Evolutionary conservation across 2,888 invertebrate genomes (phyloP).

Genomic region (Aphodius sticticus): DNA sequence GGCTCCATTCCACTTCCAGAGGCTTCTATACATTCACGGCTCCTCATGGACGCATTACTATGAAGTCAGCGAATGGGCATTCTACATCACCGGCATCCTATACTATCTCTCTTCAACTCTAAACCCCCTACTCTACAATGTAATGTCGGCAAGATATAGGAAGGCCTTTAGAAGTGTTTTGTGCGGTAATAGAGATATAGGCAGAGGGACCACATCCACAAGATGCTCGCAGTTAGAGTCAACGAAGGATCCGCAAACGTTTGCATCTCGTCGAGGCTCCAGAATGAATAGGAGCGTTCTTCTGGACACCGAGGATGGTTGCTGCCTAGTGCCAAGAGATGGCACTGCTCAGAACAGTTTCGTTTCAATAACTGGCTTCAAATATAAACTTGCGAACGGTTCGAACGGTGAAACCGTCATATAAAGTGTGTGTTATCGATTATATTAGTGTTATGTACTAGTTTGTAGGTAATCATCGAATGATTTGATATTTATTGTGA

Average conservation of each 20-base stretch:
- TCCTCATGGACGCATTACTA: slow-evolving; percentile 67
- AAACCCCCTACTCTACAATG: slow-evolving; percentile 87
- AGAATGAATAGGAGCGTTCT: slow-evolving; percentile 9
- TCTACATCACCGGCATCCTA: slow-evolving; percentile 79
- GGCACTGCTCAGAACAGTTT: slow-evolving; percentile 4
- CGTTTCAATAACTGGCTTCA: not conserved
- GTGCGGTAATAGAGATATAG: slow-evolving; percentile 64
- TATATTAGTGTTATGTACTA: not conserved
- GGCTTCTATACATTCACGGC: slow-evolving; percentile 83
- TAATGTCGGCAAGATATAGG: slow-evolving; percentile 80
- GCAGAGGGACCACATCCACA: slow-evolving; percentile 57
- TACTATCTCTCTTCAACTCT: slow-evolving; percentile 83
- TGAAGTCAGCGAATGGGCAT: slow-evolving; percentile 79
- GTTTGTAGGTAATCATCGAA: not conserved
- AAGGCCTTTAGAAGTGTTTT: slow-evolving; percentile 80
- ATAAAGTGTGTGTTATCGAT: not conserved
- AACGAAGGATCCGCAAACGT: not conserved
- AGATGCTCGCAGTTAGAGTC: slow-evolving; percentile 53
- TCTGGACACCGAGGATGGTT: slow-evolving; percentile 16
- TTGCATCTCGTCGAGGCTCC: not conserved
- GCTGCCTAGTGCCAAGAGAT: slow-evolving; percentile 6
- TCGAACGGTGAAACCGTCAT: not conserved
- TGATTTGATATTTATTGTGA: not conserved
- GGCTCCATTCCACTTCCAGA: slow-evolving; percentile 95
- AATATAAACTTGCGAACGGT: not conserved